Conservation (phyloP, 1,140 invertebrate genomes). For the Branchinecta lynchi region DNA sequence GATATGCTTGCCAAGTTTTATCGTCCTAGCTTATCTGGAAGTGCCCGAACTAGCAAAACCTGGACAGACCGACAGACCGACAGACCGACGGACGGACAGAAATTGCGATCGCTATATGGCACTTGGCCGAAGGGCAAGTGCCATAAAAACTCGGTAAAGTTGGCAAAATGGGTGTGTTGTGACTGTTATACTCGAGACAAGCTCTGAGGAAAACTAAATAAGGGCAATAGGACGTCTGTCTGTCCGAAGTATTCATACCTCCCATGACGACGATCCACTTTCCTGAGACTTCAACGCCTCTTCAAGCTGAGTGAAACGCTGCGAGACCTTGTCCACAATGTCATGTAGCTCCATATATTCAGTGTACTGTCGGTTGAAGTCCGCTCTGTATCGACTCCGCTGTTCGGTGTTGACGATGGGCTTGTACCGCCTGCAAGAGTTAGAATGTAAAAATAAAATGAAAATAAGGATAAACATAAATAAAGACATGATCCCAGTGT, state of each 20-base stretch:
- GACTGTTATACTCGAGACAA: no score
- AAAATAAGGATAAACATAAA: neutral
- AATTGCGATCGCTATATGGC: no score
- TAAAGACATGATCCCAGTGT: no score
- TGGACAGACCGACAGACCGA: no score
- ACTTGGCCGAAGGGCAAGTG: no score
- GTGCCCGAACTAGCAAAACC: no score
- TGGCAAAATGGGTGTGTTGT: slow-evolving; percentile 12
- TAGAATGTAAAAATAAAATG: neutral
- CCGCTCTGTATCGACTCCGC: slow-evolving; percentile 64
- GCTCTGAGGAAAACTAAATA: no score
- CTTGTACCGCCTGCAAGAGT: slow-evolving; percentile 50
- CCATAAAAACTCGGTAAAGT: neutral
- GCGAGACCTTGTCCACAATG: slow-evolving; percentile 54
- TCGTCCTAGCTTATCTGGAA: no score
- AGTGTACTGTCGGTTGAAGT: slow-evolving; percentile 67
- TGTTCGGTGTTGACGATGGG: slow-evolving; percentile 56
- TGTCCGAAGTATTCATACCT: slow-evolving; percentile 29
- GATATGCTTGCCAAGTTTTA: no score
- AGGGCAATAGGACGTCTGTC: no score
- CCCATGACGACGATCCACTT: slow-evolving; percentile 36
- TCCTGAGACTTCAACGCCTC: slow-evolving; percentile 40
- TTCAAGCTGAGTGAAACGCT: slow-evolving; percentile 55
- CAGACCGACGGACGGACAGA: no score
- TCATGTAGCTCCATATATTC: slow-evolving; percentile 62